Evolutionary conservation across 2,888 invertebrate species (phyloP).

Genomic region (Tanytarsus gracilentus): DNA sequence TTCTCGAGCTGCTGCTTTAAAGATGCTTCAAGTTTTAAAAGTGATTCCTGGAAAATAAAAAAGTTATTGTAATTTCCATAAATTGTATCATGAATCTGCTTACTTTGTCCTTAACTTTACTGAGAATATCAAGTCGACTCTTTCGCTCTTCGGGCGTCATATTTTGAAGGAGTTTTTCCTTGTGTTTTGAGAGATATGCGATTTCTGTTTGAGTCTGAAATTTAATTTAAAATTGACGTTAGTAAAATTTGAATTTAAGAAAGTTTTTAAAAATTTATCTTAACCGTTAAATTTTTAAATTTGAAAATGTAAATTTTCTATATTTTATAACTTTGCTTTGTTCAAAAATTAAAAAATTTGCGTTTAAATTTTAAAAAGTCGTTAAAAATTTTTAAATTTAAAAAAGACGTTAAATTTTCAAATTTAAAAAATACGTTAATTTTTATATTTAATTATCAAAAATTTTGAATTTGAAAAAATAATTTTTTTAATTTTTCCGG

Average conservation of each 20-base stretch:
- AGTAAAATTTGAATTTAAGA: constrained; percentile 26
- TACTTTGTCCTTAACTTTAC: constrained; percentile 42
- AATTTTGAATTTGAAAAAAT: no score
- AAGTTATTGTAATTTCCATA: not conserved
- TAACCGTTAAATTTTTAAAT: no score
- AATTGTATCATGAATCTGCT: not conserved
- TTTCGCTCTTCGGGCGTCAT: constrained; percentile 39
- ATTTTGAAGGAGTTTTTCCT: constrained; percentile 57
- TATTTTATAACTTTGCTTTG: no score
- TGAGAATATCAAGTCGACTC: constrained; percentile 38
- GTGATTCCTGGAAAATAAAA: constrained; percentile 14
- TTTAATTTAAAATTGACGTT: constrained; percentile 1
- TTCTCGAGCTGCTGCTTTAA: constrained; percentile 16
- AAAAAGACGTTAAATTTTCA: no score
- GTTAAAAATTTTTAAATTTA: no score
- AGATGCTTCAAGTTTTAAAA: constrained; percentile 18
- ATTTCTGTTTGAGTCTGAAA: constrained; percentile 69
- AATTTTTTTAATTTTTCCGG: not conserved
- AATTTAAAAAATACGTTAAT: no score
- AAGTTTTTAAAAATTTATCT: not conserved
- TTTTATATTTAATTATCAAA: no score
- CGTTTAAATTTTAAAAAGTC: no score
- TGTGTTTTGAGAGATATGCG: constrained; percentile 68
- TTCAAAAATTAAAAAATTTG: no score
- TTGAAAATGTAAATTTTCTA: no score